These are phyloP conservation scores for Bathynomus jamesi DNA, from an alignment of 1,140 invertebrate species.

Conservation along the genomic window DNA sequence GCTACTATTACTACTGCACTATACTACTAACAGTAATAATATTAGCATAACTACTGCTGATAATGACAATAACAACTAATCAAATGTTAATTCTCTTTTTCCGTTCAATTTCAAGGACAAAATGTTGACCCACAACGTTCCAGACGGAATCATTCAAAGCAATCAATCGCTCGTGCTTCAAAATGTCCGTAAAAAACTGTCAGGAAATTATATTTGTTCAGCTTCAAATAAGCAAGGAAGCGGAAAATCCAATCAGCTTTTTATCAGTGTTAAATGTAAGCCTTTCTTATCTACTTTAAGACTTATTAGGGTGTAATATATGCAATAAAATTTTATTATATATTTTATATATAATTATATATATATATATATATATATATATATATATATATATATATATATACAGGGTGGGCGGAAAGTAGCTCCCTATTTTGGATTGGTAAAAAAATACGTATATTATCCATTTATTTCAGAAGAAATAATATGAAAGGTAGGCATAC, in stretches of 20 bases:
- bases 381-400: not conserved
- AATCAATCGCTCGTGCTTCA: not conserved
- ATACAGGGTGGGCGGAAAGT: no score
- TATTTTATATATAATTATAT: not conserved
- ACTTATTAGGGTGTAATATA: no score
- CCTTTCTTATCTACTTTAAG: no score
- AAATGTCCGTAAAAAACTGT: not conserved
- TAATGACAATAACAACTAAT: no score
- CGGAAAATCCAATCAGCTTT: not conserved
- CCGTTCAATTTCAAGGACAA: not conserved
- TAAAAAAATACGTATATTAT: no score
- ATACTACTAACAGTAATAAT: no score
- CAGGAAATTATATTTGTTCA: not conserved
- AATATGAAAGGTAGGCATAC: no score
- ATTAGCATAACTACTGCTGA: no score
- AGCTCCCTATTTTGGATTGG: no score
- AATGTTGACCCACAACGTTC: not conserved
- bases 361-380: constrained; percentile 3
- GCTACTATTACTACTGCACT: no score
- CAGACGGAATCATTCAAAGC: not conserved
- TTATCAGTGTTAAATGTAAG: not conserved
- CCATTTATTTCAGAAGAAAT: no score
- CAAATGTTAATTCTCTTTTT: no score
- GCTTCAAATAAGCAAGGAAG: not conserved
- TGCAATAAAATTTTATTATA: not conserved